Base-by-base conservation (phyloP, 2,797 vertebrate genomes). In the Rhynchonycteris naso region DNA sequence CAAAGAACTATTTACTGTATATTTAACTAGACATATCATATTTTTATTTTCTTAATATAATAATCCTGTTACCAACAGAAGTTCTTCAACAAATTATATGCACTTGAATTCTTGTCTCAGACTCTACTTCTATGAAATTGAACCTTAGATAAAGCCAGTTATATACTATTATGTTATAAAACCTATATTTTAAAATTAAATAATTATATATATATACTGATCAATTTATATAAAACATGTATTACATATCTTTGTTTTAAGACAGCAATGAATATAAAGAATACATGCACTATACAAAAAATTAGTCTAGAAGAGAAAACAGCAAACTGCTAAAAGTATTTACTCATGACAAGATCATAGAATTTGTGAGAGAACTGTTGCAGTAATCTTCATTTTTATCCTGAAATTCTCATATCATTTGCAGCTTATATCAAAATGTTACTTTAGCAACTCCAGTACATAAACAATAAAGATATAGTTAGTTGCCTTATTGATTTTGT, bases 11-110 rank as follows among this genome's bases (percentile, higher is more conserved):
- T 86, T 90, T 12, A 30, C 24, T 72, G 0, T n/a, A 84, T 65
- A 91, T 68, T 80, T 87, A 13, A 56, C 2, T 81, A 22, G 50
- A 0, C 10, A 7, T 50, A 28, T 11, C 13, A 38, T 85, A 50
- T 19, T 75, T 82, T 80, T 88, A 86, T 94, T 89, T 88, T 72
- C 14, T 69, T 75, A 93, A 63, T 65, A 24, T 47, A 18, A 16
- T 21, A 71, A 61, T 18, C 7, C 14, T 71, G 72, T 90, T 89
- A 6, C 47, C 38, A 22, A 84, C 4, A 80, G 22, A 3, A 58
- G 30, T 88, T 83, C 26, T 84, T 85, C 28, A 69, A 43, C 68
- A 88, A 21, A 66, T 65, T 66, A 63, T 16, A 61, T 52, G 13
- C 11, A 80, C 16, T 80, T 85, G 38, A 79, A 79, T 87, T 84